Base-by-base conservation (phyloP, 2,113 vertebrate genomes). In the Alligator sinensis region DNA sequence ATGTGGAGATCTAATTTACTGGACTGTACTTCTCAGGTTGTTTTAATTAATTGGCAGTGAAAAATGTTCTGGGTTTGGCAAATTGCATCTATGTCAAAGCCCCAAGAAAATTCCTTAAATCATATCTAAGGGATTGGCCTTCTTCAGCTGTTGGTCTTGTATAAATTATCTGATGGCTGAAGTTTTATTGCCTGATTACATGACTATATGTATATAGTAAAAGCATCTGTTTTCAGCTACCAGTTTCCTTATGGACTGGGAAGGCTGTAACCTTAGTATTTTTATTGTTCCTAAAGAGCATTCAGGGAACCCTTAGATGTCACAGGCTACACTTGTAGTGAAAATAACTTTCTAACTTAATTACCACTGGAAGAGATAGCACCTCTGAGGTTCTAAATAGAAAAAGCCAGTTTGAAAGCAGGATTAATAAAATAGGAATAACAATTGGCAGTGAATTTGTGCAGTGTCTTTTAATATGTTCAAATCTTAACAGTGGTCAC, bases 11-110 rank as follows among this genome's bases (percentile, higher is more conserved):
- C 84, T 96, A 94, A 97, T 97, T 97, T 97, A 95, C 75, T 94
- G 95, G 86, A 88, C 80, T 82, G 72, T 92, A 80, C 84, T 96
- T 90, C 90, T 96, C 62, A 75, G 79, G 80, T 80, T 92, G 84
- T 87, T 92, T 92, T 96, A 96, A 96, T 98, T 97, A 97, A 97
- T 94, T 97, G 94, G 91, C 85, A 95, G 91, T 95, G 94, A 95
- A 97, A 96, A 97, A 96, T 82, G 62, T 81, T 86, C 93, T 92
- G 82, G 94, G 94, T 97, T 96, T 96, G 90, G 95, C 90, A 95
- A 96, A 96, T 87, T 96, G 94, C 92, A 84, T 96, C 94, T 95
- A 84, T 96, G 92, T 96, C 94, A 94, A 89, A 96, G 54, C 64
- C 84, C 77, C 58, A 55, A 58, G 77, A 95, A 91, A 84, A 92